Evolutionary conservation across 2,888 invertebrate genomes (phyloP), one percentile per base, ranked within the genome.

Genomic region (Pristionchus exspectatus): DNA sequence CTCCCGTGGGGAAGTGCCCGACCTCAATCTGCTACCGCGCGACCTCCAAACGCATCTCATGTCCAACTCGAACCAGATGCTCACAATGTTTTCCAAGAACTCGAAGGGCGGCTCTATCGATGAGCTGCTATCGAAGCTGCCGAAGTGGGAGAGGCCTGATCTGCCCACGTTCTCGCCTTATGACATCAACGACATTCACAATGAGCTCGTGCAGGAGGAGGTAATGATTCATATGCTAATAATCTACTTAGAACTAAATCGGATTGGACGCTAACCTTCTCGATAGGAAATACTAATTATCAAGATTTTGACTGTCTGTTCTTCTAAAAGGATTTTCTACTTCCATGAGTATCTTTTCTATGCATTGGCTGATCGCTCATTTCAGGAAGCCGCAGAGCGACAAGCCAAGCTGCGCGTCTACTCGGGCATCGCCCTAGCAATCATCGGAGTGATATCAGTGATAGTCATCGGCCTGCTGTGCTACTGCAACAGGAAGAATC

Each of bases 381-480:
- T 81, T 12, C 83, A 89, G 89, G 89, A 89, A 69, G 81, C 74
- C 5, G 88, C 89, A 1, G 83, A 38, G 4, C 59, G 66, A 12
- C 33, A 63, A 30, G 83, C 90, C 30, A 84, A 89, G 50, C 88
- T 91, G 83, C 90, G 92, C 56, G 88, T 93, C 77, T 93, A 92
- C 90, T 92, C 94, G 21, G 94, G 93, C 38, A 91, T 94, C n/a
- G 93, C 93, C 12, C 89, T 94, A 38, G 94, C 93, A 1, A 90
- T 92, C n/a, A 92, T 95, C 14, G 93, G 91, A 1, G 92, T 91
- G 3, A 84, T 94, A 18, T 93, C 94, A 14, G 89, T 94, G 50
- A 90, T 92, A 50, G 92, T 94, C 24, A 88, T 94, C 56, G 92
- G 90, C 54, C 90, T 92, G 81, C 93, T 94, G 74, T 93, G 99